These are phyloP conservation scores for Dusona sp. DNA, from an alignment of 2,888 invertebrate genomes.

Conservation along the genomic window DNA sequence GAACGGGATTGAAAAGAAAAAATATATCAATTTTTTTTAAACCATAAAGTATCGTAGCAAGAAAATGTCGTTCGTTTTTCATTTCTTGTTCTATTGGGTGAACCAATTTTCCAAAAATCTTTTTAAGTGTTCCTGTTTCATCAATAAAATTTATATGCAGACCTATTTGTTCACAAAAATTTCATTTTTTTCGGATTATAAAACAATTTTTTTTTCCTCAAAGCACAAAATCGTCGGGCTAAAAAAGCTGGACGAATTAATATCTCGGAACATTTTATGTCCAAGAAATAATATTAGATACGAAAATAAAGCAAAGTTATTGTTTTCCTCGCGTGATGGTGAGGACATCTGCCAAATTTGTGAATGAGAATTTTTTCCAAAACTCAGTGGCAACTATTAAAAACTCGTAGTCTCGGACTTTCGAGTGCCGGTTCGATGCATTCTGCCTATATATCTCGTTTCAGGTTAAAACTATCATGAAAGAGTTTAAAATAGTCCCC, in stretches of 20 bases:
- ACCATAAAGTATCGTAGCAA: background rate
- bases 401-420: constrained; percentile 45
- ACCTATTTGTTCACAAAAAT: too few species aligned
- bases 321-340: background rate
- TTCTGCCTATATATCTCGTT: constrained; percentile 34
- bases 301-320: constrained; percentile 13
- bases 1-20: too few species aligned
- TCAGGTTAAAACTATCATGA: constrained; percentile 43
- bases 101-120: background rate
- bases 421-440: constrained; percentile 55
- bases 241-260: too few species aligned
- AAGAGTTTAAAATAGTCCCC: constrained; percentile 60
- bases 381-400: constrained; percentile 35
- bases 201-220: too few species aligned
- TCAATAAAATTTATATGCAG: too few species aligned
- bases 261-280: background rate
- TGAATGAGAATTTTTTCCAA: constrained; percentile 43
- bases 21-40: too few species aligned
- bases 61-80: background rate
- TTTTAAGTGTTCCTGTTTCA: too few species aligned
- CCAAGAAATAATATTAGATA: background rate
- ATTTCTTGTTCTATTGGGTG: too few species aligned
- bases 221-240: too few species aligned
- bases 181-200: too few species aligned
- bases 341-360: constrained; percentile 2